These are phyloP conservation scores for Neoniphon sammara DNA, from an alignment of 2,797 vertebrate genomes.

Conservation along the genomic window DNA sequence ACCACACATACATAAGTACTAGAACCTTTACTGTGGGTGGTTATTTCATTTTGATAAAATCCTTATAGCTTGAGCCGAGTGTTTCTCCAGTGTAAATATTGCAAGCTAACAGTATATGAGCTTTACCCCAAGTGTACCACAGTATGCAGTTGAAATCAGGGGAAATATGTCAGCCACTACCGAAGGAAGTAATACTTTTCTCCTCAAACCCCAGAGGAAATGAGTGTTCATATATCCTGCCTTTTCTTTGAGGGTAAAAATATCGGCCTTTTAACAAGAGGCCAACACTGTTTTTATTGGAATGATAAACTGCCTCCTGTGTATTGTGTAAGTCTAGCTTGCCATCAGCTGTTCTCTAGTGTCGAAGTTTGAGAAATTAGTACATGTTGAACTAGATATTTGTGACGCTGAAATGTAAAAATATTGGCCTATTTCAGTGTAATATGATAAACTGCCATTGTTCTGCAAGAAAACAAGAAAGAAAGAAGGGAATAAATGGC, in stretches of 20 bases:
- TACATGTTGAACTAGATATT: background rate
- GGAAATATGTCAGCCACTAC: constrained; percentile 12
- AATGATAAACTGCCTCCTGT: constrained; percentile 4
- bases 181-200: constrained; percentile 22
- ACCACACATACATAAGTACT: no score
- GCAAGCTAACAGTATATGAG: constrained; percentile 1
- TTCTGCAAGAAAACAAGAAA: background rate
- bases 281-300: constrained; percentile 10
- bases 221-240: constrained; percentile 11
- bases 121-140: background rate
- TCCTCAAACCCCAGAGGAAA: constrained; percentile 14
- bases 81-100: constrained; percentile 14
- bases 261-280: constrained; percentile 40
- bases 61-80: background rate
- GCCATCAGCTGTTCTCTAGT: background rate
- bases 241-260: constrained; percentile 37
- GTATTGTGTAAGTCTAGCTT: background rate
- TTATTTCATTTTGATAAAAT: background rate
- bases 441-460: no score
- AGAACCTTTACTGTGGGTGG: background rate
- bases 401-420: background rate
- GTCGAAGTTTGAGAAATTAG: constrained; percentile 1
- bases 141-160: constrained; percentile 16
- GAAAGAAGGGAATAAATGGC: background rate
- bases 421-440: background rate